Percentiles rank a stretch among this genome's conserved stretches.
phyloP scores from a whole-genome alignment of 2,113 vertebrate genomes.

The Pseudopodoces humilis region DNA sequence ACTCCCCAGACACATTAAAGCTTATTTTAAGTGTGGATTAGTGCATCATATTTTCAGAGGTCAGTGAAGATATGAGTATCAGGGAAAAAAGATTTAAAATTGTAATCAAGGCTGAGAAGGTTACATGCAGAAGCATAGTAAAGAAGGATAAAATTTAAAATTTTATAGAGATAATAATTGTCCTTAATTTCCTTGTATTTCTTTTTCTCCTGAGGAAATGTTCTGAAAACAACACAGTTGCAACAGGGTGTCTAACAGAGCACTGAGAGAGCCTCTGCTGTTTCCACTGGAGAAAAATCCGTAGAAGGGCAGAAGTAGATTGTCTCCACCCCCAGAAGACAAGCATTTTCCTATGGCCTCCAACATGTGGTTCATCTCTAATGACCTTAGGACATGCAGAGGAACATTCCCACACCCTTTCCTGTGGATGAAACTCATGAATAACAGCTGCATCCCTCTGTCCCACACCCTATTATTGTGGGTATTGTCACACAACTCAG shows the following conservation, averaged over 20 bases:
- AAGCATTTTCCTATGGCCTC: neutral
- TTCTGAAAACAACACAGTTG: neutral
- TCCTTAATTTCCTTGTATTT: neutral
- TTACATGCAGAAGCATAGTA: neutral
- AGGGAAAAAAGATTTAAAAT: neutral
- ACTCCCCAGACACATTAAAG: neutral
- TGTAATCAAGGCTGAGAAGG: neutral
- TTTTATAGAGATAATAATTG: neutral
- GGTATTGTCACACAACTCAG: neutral
- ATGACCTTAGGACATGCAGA: neutral
- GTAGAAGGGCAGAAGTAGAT: neutral
- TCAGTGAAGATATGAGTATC: neutral
- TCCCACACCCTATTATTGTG: neutral
- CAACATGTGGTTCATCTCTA: neutral
- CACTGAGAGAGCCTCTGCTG: neutral
- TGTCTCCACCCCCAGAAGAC: neutral
- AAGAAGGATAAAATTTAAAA: neutral
- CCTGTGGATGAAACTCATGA: neutral
- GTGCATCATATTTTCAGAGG: neutral
- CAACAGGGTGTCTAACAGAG: neutral
- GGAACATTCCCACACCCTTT: neutral
- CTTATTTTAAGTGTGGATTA: slow-evolving; percentile 28
- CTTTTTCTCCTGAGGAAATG: neutral
- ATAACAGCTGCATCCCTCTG: neutral
- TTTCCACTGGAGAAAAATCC: neutral